These are phyloP conservation scores for Acanthochromis polyacanthus DNA, from an alignment of 2,113 vertebrate genomes.

Conservation along the genomic window DNA sequence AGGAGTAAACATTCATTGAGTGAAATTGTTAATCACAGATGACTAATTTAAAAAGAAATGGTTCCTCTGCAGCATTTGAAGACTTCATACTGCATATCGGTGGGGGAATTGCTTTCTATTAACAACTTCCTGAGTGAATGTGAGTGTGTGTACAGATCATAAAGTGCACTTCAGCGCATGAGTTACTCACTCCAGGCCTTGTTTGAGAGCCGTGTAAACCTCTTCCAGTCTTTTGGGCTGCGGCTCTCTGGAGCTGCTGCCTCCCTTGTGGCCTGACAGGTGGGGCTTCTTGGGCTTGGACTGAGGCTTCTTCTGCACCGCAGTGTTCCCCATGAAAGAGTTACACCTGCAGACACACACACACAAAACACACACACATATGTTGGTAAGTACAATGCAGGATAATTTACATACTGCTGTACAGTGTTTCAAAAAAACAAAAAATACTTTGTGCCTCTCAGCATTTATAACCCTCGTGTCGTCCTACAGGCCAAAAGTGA, in stretches of 20 bases:
- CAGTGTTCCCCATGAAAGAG: slow-evolving; percentile 96
- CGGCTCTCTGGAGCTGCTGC: slow-evolving; percentile 90
- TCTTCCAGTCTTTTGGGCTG: slow-evolving; percentile 95
- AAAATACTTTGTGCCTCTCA: background rate
- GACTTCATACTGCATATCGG: background rate
- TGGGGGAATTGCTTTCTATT: background rate
- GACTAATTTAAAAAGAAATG: background rate
- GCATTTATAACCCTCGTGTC: too few species aligned
- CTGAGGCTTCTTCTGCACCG: slow-evolving; percentile 93
- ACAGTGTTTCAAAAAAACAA: background rate
- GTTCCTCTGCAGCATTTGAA: background rate
- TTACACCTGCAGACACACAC: slow-evolving; percentile 89
- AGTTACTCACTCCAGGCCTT: slow-evolving; percentile 92
- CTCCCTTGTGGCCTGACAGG: slow-evolving; percentile 92
- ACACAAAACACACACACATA: background rate
- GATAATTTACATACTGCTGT: background rate
- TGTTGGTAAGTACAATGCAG: background rate
- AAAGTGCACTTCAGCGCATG: background rate
- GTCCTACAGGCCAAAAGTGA: too few species aligned
- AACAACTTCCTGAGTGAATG: slow-evolving; percentile 5
- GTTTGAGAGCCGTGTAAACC: slow-evolving; percentile 93
- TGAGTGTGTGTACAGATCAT: background rate
- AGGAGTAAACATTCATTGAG: background rate
- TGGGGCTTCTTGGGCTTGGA: slow-evolving; percentile 96
- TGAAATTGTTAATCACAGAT: background rate